Evolutionary conservation across 2,888 invertebrate species (phyloP).

Genomic region (Torymus tubicola): DNA sequence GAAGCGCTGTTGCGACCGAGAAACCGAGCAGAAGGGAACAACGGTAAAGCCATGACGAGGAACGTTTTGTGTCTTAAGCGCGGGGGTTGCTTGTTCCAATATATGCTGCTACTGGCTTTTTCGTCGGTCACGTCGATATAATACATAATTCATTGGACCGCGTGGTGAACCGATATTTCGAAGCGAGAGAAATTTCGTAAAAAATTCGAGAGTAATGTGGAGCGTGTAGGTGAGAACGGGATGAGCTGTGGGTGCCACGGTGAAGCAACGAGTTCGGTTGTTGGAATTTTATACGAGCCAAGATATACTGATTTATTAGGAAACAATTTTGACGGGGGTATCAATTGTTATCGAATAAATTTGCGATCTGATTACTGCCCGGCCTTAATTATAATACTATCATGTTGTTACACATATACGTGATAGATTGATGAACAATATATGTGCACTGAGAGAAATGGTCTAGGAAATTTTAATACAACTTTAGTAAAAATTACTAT

Average conservation of each 20-base stretch:
- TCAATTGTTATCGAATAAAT: no score
- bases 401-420: no score
- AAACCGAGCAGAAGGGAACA: background rate
- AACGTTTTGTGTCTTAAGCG: background rate
- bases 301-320: no score
- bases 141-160: conserved; percentile 33
- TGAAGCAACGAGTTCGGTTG: background rate
- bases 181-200: background rate
- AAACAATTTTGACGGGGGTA: no score
- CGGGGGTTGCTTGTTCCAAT: conserved; percentile 2
- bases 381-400: no score
- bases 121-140: background rate
- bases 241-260: conserved; percentile 2
- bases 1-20: no score
- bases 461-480: no score
- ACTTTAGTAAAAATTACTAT: no score
- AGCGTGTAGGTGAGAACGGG: background rate
- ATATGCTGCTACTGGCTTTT: background rate
- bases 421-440: no score
- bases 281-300: no score
- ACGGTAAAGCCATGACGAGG: conserved; percentile 42
- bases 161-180: conserved; percentile 28
- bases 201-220: background rate
- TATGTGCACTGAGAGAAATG: no score
- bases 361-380: no score